Base-by-base conservation (phyloP, 2,113 vertebrate species). In the Barbus barbus region DNA sequence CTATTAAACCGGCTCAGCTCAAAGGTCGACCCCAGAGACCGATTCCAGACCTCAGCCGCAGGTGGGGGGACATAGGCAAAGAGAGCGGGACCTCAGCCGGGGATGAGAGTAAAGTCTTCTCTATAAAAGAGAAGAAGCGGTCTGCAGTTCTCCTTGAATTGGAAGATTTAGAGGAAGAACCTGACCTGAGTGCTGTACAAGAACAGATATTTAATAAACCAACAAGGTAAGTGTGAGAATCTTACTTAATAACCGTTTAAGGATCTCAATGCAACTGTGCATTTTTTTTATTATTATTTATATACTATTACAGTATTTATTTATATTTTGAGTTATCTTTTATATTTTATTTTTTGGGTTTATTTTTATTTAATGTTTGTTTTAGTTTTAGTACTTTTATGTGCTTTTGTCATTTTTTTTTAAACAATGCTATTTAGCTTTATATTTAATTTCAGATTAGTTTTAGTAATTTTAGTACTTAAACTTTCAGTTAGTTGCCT, bases 1-100 rank as follows among this genome's bases (percentile, higher is more conserved):
- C 85, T 73, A 82, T 91, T 85, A 91, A 92, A 48, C 90, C 92
- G 76, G 91, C 88, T 83, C 93, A 89, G 5, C 80, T 93, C 1
- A 93, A 86, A 31, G 88, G 86, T 22, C 89, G 84, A 72, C 91
- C 91, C 53, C 83, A 86, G 14, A 93, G 88, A 84, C 26, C 89
- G n/a, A 85, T 86, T 3, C 88, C 90, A 73, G 92, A 92, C 60
- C 44, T 94, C 84, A 88, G 90, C 86, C 83, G 69, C 78, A 86
- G 71, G 38, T 82, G 56, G 69, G 82, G 73, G 0, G 81, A 91
- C 78, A n/a, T n/a, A 93, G 91, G 81, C 11, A 2, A 48, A 44
- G 89, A 86, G 7, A 8, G 33, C 0, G 18, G 13, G 0, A 22
- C 79, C 12, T 83, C 87, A 28, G 41, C 72, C 36, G 76, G 5